These are phyloP conservation scores for Notothenia coriiceps DNA, from an alignment of 2,113 vertebrate genomes.

Conservation along the genomic window DNA sequence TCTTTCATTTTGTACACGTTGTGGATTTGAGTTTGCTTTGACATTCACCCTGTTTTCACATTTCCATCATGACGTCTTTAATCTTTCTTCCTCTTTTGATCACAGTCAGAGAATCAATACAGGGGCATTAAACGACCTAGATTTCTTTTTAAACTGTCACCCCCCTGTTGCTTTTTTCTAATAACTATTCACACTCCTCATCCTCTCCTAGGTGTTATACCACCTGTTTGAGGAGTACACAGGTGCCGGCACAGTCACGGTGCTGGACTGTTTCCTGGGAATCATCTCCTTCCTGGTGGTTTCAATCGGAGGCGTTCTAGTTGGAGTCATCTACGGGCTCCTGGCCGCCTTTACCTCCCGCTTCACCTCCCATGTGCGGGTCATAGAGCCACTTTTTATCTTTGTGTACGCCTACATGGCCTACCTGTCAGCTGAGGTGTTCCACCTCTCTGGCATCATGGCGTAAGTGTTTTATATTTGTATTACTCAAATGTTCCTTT, in stretches of 20 bases:
- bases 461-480: slow-evolving; percentile 87
- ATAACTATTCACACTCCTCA: background rate
- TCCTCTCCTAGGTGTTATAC: slow-evolving; percentile 90
- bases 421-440: slow-evolving; percentile 95
- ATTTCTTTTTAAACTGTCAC: background rate
- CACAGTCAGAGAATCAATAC: background rate
- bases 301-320: slow-evolving; percentile 90
- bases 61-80: background rate
- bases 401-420: slow-evolving; percentile 99
- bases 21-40: background rate
- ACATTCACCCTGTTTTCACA: background rate
- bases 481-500: background rate
- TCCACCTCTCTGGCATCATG: slow-evolving; percentile 99
- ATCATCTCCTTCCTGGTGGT: slow-evolving; percentile 96
- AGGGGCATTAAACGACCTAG: background rate
- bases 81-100: background rate
- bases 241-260: slow-evolving; percentile 79
- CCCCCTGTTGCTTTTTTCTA: background rate
- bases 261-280: slow-evolving; percentile 89
- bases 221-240: slow-evolving; percentile 96
- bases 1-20: background rate
- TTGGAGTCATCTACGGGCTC: slow-evolving; percentile 93
- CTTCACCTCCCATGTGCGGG: slow-evolving; percentile 94
- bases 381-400: slow-evolving; percentile 98
- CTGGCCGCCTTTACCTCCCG: slow-evolving; percentile 96